Evolutionary conservation across 2,888 invertebrate species (phyloP), one percentile per base, ranked within the genome.

Genomic region (Petrolisthes manimaculis): DNA sequence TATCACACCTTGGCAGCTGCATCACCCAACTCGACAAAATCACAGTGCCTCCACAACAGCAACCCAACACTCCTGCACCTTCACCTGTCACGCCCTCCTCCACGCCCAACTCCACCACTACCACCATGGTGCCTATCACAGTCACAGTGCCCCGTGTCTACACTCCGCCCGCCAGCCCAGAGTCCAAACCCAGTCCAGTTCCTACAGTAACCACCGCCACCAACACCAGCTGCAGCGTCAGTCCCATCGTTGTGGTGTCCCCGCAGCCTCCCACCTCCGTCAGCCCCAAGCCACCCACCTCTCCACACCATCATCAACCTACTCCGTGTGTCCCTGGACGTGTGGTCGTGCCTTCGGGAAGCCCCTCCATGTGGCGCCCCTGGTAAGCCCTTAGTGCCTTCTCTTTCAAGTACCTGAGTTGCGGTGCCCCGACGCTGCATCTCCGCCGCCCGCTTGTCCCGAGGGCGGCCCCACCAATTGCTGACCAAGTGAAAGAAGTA

Each of bases 1-100:
- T 94, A 86, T 93, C 94, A 56, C 93, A 94, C 61, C 93, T 95
- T 83, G 94, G 94, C 92, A 94, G 94, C 93, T 94, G 94, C 94
- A 93, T 93, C 91, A 94, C 94, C 83, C 94, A 94, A 88, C 93
- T 95, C 77, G 95, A 94, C 93, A 94, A 94, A 92, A 93, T 95
- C 90, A 94, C 94, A 3, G 71, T 75, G 67, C 74, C 78, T 6
- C 37, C 37, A 37, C 37, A 37, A 37, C 37, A 37, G 2, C 37
- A 37, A 37, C 85, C 55, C n/a, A 14, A 51, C 4, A n/a, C 75
- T 37, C 54, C 83, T 8, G 81, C 89, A 14, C 21, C 71, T 71
- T 56, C 86, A 5, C 81, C 88, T 21, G 71, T 85, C 12, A 77
- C 79, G 18, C 67, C 90, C 5, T 74, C 89, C 4, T 69, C 80